Evolutionary conservation across 2,113 vertebrate species (phyloP).

Genomic region (Tragelaphus scriptus): DNA sequence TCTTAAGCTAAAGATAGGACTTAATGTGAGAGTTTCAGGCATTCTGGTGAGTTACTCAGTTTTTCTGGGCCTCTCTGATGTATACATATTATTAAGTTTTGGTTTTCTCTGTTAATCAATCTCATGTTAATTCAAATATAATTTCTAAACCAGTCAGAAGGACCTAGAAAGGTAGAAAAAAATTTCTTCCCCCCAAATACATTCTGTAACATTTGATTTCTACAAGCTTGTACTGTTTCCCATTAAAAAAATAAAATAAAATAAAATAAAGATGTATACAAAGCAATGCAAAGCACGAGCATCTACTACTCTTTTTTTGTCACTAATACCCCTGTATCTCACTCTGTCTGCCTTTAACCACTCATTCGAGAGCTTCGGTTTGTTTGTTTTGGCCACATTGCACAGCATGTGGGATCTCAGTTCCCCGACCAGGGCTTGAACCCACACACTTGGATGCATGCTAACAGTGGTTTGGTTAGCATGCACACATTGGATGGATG

Average conservation of each 20-base stretch:
- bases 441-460: not conserved
- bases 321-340: not conserved
- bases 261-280: not conserved
- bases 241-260: not conserved
- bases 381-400: not conserved
- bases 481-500: not conserved
- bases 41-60: not conserved
- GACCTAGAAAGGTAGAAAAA: not conserved
- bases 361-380: not conserved
- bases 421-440: not conserved
- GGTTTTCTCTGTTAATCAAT: not conserved
- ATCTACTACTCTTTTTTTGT: not conserved
- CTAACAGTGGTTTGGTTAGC: not conserved
- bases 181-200: not conserved
- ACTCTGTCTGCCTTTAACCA: not conserved
- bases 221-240: not conserved
- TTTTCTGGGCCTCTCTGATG: not conserved
- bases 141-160: not conserved
- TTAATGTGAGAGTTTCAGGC: not conserved
- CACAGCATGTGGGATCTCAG: not conserved
- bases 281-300: not conserved
- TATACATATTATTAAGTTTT: not conserved
- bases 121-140: not conserved
- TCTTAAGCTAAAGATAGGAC: not conserved
- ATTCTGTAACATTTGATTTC: not conserved